phyloP scores from a whole-genome alignment of 2,888 invertebrate species.

The Diaphora mendica region DNA sequence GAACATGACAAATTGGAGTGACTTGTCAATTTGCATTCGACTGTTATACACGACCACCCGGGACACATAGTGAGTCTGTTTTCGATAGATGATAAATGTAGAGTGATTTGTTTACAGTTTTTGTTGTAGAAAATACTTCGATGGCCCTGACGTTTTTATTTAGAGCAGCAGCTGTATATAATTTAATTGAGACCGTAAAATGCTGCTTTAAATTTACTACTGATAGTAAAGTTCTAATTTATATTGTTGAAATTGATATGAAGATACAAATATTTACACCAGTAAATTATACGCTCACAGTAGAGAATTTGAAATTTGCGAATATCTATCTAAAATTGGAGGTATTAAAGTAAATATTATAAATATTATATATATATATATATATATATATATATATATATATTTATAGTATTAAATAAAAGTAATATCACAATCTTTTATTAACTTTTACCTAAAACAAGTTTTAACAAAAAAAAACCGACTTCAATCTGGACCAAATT shows the following conservation, averaged over 20 bases:
- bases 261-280: not conserved
- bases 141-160: not conserved
- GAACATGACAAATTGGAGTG: slow-evolving; percentile 52
- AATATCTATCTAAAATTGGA: too few species aligned
- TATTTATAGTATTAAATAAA: too few species aligned
- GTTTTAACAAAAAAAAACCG: too few species aligned
- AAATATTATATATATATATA: too few species aligned
- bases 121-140: not conserved
- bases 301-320: too few species aligned
- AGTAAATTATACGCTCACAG: too few species aligned
- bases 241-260: not conserved
- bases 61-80: slow-evolving; percentile 37
- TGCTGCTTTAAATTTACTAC: not conserved
- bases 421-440: too few species aligned
- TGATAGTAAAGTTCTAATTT: not conserved
- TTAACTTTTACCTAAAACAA: too few species aligned
- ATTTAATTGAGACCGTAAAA: not conserved
- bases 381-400: too few species aligned
- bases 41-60: slow-evolving; percentile 26
- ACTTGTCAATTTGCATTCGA: slow-evolving; percentile 54
- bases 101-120: slow-evolving; percentile 26
- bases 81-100: slow-evolving; percentile 38
- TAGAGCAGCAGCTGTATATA: not conserved
- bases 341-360: too few species aligned
- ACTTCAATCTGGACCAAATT: too few species aligned